Evolutionary conservation across 2,888 invertebrate genomes (phyloP).

Genomic region (Pyrocoelia pectoralis): DNA sequence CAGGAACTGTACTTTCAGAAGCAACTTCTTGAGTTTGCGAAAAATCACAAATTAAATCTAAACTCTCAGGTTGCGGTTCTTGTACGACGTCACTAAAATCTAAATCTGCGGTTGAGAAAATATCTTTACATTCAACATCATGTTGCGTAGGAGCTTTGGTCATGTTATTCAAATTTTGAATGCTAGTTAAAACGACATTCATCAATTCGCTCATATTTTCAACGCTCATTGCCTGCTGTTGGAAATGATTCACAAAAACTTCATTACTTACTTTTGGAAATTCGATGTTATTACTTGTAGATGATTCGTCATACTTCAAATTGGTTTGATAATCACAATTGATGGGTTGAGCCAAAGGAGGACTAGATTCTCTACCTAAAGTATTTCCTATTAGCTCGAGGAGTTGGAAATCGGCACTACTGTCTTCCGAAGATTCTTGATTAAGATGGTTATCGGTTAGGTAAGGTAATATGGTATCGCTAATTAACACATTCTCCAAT

Average conservation of each 20-base stretch:
- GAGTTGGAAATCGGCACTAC: conserved; percentile 28
- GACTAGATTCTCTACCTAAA: conserved; percentile 24
- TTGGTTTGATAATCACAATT: conserved; percentile 25
- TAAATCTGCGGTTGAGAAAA: neutral
- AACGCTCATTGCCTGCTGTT: conserved; percentile 23
- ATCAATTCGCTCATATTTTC: conserved; percentile 32
- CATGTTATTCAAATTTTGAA: conserved; percentile 26
- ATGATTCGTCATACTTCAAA: conserved; percentile 22
- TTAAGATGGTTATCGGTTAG: conserved; percentile 31
- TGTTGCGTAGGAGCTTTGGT: neutral
- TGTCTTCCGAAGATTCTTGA: conserved; percentile 34
- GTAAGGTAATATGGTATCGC: conserved; percentile 35
- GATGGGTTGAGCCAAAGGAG: conserved; percentile 18
- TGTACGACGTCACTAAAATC: neutral
- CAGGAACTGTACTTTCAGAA: neutral
- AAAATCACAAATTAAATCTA: conserved; percentile 15
- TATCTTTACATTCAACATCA: neutral
- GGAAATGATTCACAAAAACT: conserved; percentile 16
- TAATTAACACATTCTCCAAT: conserved; percentile 29
- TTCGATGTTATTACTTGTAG: conserved; percentile 15
- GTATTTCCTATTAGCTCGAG: conserved; percentile 26
- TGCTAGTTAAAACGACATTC: conserved; percentile 20
- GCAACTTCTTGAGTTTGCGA: neutral
- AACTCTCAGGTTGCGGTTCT: neutral
- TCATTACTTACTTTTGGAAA: conserved; percentile 20